phyloP scores from a whole-genome alignment of 2,888 invertebrate genomes.

The Cheilosia grossa region DNA sequence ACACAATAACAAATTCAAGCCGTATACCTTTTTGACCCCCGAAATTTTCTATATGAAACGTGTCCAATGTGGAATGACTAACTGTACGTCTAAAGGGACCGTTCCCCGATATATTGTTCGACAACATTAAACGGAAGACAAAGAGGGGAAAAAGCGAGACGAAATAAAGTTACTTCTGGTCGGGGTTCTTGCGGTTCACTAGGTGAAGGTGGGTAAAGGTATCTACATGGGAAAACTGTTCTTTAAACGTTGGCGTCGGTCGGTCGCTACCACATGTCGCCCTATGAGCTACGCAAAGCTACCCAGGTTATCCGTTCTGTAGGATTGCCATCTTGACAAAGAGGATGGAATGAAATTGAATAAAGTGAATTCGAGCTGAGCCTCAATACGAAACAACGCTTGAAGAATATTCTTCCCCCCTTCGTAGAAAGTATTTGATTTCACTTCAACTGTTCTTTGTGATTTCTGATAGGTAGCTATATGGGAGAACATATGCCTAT shows the following conservation, averaged over 20 bases:
- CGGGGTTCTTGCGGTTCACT: slow-evolving; percentile 31
- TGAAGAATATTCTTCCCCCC: neutral
- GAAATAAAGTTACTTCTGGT: slow-evolving; percentile 22
- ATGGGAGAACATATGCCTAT: slow-evolving; percentile 27
- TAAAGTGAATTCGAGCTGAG: slow-evolving; percentile 29
- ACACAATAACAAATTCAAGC: slow-evolving; percentile 12
- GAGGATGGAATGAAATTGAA: slow-evolving; percentile 18
- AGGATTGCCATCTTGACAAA: neutral
- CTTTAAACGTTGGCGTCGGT: neutral
- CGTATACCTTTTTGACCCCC: slow-evolving; percentile 35
- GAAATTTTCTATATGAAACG: slow-evolving; percentile 9
- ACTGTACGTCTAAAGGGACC: slow-evolving; percentile 32
- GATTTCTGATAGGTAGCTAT: neutral
- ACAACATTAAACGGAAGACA: slow-evolving; percentile 5
- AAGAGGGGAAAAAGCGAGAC: neutral
- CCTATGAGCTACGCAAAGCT: slow-evolving; percentile 26
- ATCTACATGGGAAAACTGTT: slow-evolving; percentile 2
- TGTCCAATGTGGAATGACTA: neutral
- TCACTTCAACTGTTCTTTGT: slow-evolving; percentile 1
- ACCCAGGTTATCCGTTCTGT: neutral
- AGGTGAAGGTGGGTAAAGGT: neutral
- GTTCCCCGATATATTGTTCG: slow-evolving; percentile 34
- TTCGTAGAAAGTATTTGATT: slow-evolving; percentile 42
- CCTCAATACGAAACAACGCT: neutral
- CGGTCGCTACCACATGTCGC: slow-evolving; percentile 30